These are phyloP conservation scores for Ptychochromis oligacanthus DNA, from an alignment of 2,113 vertebrate genomes.

Conservation along the genomic window DNA sequence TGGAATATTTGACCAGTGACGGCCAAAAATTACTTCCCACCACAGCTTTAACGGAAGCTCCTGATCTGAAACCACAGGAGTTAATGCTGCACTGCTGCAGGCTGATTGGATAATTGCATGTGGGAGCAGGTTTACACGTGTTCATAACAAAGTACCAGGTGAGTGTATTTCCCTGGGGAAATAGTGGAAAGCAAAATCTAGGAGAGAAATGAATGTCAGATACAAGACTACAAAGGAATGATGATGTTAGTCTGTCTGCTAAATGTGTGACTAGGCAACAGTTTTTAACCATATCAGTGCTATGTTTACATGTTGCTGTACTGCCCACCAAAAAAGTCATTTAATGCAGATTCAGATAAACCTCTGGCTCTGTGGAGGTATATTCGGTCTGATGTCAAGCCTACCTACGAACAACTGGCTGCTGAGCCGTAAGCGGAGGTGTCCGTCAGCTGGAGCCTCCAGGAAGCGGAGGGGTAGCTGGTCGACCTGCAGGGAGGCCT, in stretches of 20 bases:
- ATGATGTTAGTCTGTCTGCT: neutral
- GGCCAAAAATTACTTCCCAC: neutral
- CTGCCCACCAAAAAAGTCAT: neutral
- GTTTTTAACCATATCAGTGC: neutral
- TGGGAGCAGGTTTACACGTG: neutral
- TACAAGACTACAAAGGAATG: too few species aligned
- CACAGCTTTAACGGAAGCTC: neutral
- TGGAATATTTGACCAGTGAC: neutral
- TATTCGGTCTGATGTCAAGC: conserved; percentile 24
- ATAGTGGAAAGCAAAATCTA: neutral
- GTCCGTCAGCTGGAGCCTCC: conserved; percentile 85
- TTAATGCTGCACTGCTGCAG: neutral
- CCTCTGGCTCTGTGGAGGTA: neutral
- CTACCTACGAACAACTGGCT: conserved; percentile 95
- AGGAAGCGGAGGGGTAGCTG: conserved; percentile 85
- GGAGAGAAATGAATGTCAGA: neutral
- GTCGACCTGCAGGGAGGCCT: conserved; percentile 92
- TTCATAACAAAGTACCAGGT: neutral
- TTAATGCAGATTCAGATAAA: neutral
- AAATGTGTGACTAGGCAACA: neutral
- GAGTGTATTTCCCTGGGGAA: neutral
- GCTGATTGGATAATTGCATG: neutral
- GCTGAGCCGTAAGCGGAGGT: conserved; percentile 89
- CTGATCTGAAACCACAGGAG: neutral
- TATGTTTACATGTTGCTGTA: neutral